These are phyloP conservation scores for Arenicola marina DNA, from an alignment of 2,888 invertebrate genomes.

Conservation along the genomic window DNA sequence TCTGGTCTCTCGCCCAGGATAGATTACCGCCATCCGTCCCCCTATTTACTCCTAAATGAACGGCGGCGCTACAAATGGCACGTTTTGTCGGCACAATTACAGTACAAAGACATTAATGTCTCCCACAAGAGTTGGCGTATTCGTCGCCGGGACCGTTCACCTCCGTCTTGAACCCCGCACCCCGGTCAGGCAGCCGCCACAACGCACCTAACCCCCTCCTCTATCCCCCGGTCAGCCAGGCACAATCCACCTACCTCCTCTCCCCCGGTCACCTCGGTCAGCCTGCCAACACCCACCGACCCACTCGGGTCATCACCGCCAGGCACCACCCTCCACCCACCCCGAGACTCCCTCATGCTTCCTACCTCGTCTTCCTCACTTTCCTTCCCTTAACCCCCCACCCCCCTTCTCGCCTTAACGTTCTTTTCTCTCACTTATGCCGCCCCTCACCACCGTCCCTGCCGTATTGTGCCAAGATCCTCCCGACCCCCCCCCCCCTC, in stretches of 20 bases:
- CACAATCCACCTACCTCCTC: background rate
- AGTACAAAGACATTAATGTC: background rate
- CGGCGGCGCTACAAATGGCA: constrained; percentile 2
- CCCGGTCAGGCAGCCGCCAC: too few species aligned
- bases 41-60: background rate
- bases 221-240: background rate
- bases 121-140: background rate
- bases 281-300: background rate
- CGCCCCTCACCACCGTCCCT: constrained; percentile 6
- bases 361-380: background rate
- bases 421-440: constrained; percentile 3
- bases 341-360: constrained; percentile 4
- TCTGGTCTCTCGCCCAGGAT: too few species aligned
- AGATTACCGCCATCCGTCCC: background rate
- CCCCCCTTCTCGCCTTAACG: too few species aligned
- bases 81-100: constrained; percentile 5
- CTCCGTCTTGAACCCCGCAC: too few species aligned
- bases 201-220: background rate
- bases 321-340: background rate
- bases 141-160: too few species aligned
- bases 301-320: background rate
- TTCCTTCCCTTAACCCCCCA: too few species aligned
- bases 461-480: background rate
- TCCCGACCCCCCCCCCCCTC: background rate
- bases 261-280: background rate